These are phyloP conservation scores for Indicator maculatus DNA, from an alignment of 2,113 vertebrate species.

Conservation along the genomic window DNA sequence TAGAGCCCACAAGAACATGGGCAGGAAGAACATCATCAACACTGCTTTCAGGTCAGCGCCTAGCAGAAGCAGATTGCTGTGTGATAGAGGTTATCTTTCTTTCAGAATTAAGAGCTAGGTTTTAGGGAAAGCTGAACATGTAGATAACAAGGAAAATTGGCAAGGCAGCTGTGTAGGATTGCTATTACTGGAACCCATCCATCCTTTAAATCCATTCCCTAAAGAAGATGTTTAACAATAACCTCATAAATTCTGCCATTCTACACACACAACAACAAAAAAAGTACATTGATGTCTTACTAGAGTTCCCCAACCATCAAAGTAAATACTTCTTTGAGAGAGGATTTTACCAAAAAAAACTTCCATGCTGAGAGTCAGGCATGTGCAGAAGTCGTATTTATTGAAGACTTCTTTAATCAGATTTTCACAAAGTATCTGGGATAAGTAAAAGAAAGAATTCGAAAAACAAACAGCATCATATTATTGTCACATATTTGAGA, in stretches of 20 bases:
- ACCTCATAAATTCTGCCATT: background rate
- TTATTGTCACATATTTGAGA: background rate
- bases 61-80: background rate
- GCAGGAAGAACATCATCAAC: background rate
- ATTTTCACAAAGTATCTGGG: background rate
- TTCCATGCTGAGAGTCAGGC: background rate
- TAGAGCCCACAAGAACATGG: background rate
- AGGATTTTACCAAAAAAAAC: background rate
- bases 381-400: background rate
- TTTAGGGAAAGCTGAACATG: constrained; percentile 1
- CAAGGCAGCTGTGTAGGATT: background rate
- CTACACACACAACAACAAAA: background rate
- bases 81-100: background rate
- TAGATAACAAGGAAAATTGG: background rate
- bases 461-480: background rate
- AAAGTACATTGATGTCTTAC: background rate
- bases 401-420: too few relatives aligned
- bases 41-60: background rate
- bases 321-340: background rate
- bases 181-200: background rate
- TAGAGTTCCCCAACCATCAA: background rate
- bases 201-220: background rate
- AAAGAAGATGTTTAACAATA: background rate
- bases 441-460: background rate
- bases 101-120: background rate